A percentile compares a stretch with the other conserved stretches of the same genome.
Evolutionary conservation across 37 sponge, comb jelly and placozoan genomes (phyloP).

Genomic region (Halichondria panicea): DNA sequence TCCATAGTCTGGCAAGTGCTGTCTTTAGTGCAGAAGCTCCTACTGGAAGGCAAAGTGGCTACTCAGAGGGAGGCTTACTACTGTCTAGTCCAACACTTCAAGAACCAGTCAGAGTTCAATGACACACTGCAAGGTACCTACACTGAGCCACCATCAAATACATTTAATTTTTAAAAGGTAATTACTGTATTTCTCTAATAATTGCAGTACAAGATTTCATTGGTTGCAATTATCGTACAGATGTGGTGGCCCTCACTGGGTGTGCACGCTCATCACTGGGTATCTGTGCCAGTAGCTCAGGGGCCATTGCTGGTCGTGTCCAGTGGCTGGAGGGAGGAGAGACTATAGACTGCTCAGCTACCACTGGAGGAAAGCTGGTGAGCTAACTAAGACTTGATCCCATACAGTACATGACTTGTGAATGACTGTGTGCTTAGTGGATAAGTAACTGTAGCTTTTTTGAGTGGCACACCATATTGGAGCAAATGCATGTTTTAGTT

Average conservation of each 20-base stretch:
- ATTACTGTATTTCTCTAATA: too few relatives aligned
- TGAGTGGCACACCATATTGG: too few relatives aligned
- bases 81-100: constrained; percentile 83
- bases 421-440: too few relatives aligned
- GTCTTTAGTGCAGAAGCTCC: constrained; percentile 62
- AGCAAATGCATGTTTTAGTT: too few relatives aligned
- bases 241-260: constrained; percentile 80
- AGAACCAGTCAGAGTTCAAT: constrained; percentile 89
- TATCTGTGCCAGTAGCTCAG: constrained; percentile 84
- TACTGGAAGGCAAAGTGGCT: constrained; percentile 71
- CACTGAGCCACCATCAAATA: background rate
- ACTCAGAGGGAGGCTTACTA: constrained; percentile 97
- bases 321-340: constrained; percentile 70
- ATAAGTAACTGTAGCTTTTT: too few relatives aligned
- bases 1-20: constrained; percentile 81
- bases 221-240: constrained; percentile 21
- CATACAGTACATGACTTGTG: too few relatives aligned
- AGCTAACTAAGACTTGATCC: background rate
- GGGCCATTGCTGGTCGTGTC: constrained; percentile 82
- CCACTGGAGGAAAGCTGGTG: constrained; percentile 55
- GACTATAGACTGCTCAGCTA: constrained; percentile 66
- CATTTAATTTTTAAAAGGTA: background rate
- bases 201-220: too few relatives aligned
- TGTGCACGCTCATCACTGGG: constrained; percentile 77
- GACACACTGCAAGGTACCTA: constrained; percentile 79